phyloP scores from a whole-genome alignment of 2,888 invertebrate species.

The Aphodius granarius region DNA sequence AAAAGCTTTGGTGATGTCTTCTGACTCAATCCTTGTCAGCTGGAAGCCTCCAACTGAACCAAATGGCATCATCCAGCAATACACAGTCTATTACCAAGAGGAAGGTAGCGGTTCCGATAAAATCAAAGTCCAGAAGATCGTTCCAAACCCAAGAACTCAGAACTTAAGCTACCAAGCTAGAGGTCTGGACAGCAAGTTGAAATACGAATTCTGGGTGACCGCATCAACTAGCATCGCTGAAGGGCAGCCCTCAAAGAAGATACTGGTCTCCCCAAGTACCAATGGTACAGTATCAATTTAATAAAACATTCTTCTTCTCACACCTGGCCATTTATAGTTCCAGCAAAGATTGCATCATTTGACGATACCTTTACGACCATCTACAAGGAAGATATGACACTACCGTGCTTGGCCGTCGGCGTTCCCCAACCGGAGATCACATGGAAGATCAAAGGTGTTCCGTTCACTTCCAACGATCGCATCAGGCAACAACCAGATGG shows the following conservation, averaged over 20 bases:
- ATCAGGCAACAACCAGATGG: slow-evolving; percentile 87
- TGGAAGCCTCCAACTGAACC: slow-evolving; percentile 93
- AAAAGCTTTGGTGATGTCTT: slow-evolving; percentile 90
- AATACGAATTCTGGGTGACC: slow-evolving; percentile 94
- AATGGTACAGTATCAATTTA: slow-evolving; percentile 60
- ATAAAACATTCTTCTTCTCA: neutral
- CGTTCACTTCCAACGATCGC: slow-evolving; percentile 78
- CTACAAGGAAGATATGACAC: slow-evolving; percentile 87
- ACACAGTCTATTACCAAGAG: slow-evolving; percentile 87
- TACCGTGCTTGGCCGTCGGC: slow-evolving; percentile 91
- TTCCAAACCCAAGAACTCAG: slow-evolving; percentile 68
- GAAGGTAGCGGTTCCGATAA: slow-evolving; percentile 57
- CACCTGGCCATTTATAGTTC: slow-evolving; percentile 63
- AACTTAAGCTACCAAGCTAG: slow-evolving; percentile 83
- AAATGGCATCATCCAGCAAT: slow-evolving; percentile 91
- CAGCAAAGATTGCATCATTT: slow-evolving; percentile 93
- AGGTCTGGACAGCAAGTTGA: slow-evolving; percentile 76
- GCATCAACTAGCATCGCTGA: slow-evolving; percentile 94
- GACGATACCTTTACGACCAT: slow-evolving; percentile 91
- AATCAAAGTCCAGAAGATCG: slow-evolving; percentile 71
- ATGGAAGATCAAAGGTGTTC: slow-evolving; percentile 85
- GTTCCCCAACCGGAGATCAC: slow-evolving; percentile 86
- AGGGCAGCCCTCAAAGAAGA: slow-evolving; percentile 87
- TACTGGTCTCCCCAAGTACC: slow-evolving; percentile 79
- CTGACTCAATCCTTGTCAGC: slow-evolving; percentile 87